These are phyloP conservation scores for Cybosia mesomella DNA, from an alignment of 2,888 invertebrate genomes.

Conservation along the genomic window DNA sequence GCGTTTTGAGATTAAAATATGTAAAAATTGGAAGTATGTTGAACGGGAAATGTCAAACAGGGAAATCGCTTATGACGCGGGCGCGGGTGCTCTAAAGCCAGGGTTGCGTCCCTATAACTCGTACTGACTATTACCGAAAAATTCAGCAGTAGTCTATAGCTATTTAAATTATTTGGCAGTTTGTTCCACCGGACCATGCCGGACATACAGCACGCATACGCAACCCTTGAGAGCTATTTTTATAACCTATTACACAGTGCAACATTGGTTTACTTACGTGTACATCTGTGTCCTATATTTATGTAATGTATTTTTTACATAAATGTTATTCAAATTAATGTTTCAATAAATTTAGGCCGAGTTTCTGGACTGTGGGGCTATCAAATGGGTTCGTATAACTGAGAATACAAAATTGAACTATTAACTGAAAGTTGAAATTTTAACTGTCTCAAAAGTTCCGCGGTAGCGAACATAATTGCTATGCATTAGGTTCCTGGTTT, in stretches of 20 bases:
- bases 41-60: too few relatives aligned
- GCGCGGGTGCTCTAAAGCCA: neutral
- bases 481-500: neutral
- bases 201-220: neutral
- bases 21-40: too few relatives aligned
- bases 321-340: constrained; percentile 13
- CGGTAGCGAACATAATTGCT: neutral
- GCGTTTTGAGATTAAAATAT: too few relatives aligned
- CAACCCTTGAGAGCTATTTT: constrained; percentile 35
- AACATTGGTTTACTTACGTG: constrained; percentile 28
- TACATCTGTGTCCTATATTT: constrained; percentile 22
- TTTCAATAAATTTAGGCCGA: constrained; percentile 12
- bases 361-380: neutral
- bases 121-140: neutral
- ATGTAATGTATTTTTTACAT: constrained; percentile 15
- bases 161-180: neutral
- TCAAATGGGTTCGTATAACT: neutral
- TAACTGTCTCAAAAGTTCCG: neutral
- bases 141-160: neutral
- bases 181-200: neutral
- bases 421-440: neutral
- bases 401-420: neutral
- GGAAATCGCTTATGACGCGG: too few relatives aligned
- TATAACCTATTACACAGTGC: constrained; percentile 22
- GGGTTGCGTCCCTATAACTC: neutral